Evolutionary conservation across 2,888 invertebrate genomes (phyloP).

Genomic region (Cosmopolites sordidus): DNA sequence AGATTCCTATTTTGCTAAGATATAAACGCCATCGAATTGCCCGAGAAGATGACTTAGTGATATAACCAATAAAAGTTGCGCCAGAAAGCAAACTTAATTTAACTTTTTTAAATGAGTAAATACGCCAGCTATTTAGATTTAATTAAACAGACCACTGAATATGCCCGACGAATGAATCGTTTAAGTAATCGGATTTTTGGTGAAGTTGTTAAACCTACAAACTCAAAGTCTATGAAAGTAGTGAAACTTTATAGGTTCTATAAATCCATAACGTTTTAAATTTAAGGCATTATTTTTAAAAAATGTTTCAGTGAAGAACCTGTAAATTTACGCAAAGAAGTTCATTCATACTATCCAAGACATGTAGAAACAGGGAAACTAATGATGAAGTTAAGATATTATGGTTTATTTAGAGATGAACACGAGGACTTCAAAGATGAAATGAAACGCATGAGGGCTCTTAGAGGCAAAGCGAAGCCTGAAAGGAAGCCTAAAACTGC

Average conservation of each 20-base stretch:
- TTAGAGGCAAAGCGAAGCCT: slow-evolving; percentile 68
- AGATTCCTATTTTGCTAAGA: too few species aligned
- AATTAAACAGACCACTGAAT: slow-evolving; percentile 67
- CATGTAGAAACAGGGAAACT: slow-evolving; percentile 71
- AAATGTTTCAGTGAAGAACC: slow-evolving; percentile 68
- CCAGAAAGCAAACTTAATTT: too few species aligned
- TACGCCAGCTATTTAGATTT: slow-evolving; percentile 71
- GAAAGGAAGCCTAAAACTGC: slow-evolving; percentile 21
- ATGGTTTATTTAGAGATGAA: slow-evolving; percentile 81
- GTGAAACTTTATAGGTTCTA: slow-evolving; percentile 59
- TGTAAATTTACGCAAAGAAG: slow-evolving; percentile 64
- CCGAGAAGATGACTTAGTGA: too few species aligned
- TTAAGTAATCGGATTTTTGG: slow-evolving; percentile 86
- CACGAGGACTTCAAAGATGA: slow-evolving; percentile 87
- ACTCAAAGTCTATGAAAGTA: slow-evolving; percentile 71
- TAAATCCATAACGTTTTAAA: too few species aligned
- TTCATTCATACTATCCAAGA: slow-evolving; percentile 82
- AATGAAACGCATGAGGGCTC: slow-evolving; percentile 68
- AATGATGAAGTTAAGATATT: slow-evolving; percentile 67
- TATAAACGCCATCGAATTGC: too few species aligned
- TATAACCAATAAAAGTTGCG: too few species aligned
- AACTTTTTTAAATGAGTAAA: slow-evolving; percentile 53
- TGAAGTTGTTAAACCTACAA: slow-evolving; percentile 76
- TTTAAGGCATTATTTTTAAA: too few species aligned
- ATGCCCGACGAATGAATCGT: slow-evolving; percentile 79